Percentiles rank a stretch among this genome's conserved stretches.
Evolutionary conservation across 2,113 vertebrate species (phyloP).

Genomic region (Mastomys coucha): DNA sequence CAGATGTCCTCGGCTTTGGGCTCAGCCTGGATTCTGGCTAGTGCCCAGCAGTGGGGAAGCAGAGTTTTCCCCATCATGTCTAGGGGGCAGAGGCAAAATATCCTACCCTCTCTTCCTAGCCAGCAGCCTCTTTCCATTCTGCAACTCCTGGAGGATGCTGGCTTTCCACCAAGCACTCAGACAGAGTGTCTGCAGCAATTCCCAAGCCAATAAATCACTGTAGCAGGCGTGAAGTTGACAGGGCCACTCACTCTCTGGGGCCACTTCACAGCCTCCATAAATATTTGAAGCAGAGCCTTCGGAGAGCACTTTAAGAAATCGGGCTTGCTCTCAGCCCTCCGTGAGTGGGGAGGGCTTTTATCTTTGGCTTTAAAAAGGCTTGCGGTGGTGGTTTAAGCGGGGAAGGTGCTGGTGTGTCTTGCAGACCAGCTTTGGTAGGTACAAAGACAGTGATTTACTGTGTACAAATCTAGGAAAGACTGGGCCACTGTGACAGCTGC

Average conservation of each 20-base stretch:
- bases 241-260: not conserved
- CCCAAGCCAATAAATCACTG: constrained; percentile 80
- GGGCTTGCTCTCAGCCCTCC: not conserved
- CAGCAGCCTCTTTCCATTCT: accelerated
- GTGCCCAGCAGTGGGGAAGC: not conserved
- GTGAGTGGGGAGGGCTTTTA: constrained; percentile 41
- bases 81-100: not conserved
- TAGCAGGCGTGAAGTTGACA: not conserved
- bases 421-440: not conserved
- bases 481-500: accelerated
- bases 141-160: constrained; percentile 83
- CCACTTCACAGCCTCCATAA: constrained; percentile 18
- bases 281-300: constrained; percentile 63
- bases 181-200: constrained; percentile 77
- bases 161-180: constrained; percentile 84
- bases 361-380: not conserved
- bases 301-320: not conserved
- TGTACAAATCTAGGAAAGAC: accelerated
- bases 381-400: not conserved
- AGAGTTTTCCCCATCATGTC: constrained; percentile 12
- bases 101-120: not conserved
- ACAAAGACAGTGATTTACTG: not conserved
- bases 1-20: not conserved
- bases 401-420: accelerated
- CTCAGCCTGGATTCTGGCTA: not conserved